Conservation (phyloP, 2,113 vertebrate genomes). For the Tonatia bakeri region DNA sequence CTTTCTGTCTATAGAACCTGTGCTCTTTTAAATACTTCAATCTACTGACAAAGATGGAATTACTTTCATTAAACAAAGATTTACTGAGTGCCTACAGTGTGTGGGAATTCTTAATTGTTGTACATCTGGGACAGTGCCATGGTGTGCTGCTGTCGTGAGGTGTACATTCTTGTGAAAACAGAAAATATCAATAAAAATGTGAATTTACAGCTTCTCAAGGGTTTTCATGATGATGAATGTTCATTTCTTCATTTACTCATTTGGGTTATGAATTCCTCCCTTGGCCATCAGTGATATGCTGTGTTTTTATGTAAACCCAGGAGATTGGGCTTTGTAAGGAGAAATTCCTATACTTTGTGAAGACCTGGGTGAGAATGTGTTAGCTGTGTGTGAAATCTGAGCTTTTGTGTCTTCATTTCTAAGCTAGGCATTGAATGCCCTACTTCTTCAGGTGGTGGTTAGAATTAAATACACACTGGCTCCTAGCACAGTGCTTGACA, state of each 20-base stretch:
- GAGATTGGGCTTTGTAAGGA: too few relatives aligned
- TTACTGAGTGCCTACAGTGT: not conserved
- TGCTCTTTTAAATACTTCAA: not conserved
- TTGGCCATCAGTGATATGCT: not conserved
- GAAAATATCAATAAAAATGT: not conserved
- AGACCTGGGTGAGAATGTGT: not conserved
- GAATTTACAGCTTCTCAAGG: not conserved
- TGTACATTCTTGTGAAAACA: not conserved
- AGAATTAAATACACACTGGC: not conserved
- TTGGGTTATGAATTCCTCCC: not conserved
- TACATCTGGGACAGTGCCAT: not conserved
- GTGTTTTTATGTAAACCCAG: too few relatives aligned
- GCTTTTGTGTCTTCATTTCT: not conserved
- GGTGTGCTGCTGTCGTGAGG: not conserved
- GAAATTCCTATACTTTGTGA: not conserved
- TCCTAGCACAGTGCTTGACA: not conserved
- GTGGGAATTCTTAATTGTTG: not conserved
- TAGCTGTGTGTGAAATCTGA: not conserved
- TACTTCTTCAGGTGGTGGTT: not conserved
- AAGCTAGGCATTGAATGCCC: not conserved
- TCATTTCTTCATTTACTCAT: not conserved
- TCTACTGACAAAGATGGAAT: not conserved
- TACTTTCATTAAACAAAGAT: not conserved
- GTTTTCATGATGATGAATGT: not conserved
- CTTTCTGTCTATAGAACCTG: not conserved